Base-by-base conservation (phyloP, 2,888 invertebrate species). In the Sinohyriopsis cumingii region DNA sequence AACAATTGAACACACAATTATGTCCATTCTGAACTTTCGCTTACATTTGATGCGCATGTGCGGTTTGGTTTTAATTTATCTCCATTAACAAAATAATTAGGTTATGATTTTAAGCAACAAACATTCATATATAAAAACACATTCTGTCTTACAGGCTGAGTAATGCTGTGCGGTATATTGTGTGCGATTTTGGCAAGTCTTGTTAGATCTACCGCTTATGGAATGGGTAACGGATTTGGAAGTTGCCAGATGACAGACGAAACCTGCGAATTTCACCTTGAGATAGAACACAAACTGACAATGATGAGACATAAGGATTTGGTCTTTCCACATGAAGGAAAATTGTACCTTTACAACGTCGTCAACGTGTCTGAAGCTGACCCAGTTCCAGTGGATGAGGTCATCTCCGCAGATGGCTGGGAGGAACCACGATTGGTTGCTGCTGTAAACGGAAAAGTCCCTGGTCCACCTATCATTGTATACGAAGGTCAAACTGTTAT, bases 401-500 rank as follows among this genome's bases (percentile, higher is more conserved):
- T 86, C 25, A 83, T 87, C 28, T 82, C 84, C 3, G 81, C 75
- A 1, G 87, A 86, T 67, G 87, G 86, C 7, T 82, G 78, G 76
- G 72, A 72, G 45, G 71, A 65, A 18, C 70, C 78, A 3, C 65
- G 80, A 15, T 64, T 82, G 20, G 79, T 87, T n/a, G 75, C 82
- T 3, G 83, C 79, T 20, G 81, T 84, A 1, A 87, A 87, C 65
- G 84, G 78, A 5, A 77, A 77, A 33, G 69, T 85, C 56, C 87
- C 87, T 1, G 87, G 86, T 3, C 87, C 87, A 1, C 67, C 78
- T 54, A 80, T 86, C 19, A 82, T 84, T 62, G 86, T 87, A 6
- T 84, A 78, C 66, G 81, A 86, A 71, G 84, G 82, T 9, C 86
- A 85, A 68, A 82, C 66, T 0, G 79, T 85, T 3, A 72, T 75